Evolutionary conservation across 2,113 vertebrate species (phyloP), one percentile per base, ranked within the genome.

Genomic region (Boleophthalmus pectinirostris): DNA sequence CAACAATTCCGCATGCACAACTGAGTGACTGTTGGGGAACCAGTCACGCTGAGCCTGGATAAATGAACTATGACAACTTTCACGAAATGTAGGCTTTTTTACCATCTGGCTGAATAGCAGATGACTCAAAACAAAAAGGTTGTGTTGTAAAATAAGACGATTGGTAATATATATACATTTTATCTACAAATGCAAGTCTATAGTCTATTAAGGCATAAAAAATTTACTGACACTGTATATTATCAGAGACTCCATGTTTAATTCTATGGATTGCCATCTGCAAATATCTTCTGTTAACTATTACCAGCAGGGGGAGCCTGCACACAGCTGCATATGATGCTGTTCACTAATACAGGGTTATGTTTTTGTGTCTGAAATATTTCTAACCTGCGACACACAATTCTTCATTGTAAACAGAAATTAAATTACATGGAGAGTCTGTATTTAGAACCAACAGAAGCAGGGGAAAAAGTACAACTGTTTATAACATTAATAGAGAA

Each of bases 261-360:
- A n/a, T 33, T 38, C 29, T 64, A 16, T 35, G 60, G 16, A 63
- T 8, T 20, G 5, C 3, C 18, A 21, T n/a, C 9, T 21, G 20
- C 61, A 60, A 35, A 69, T 10, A 13, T 1, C 14, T 15, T 47
- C n/a, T 15, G 65, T 20, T 15, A 46, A 47, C 20, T 47, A 68
- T 16, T 20, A 24, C 87, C 91, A 93, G 79, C 77, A 93, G 91
- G 89, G 87, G 92, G 89, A 79, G 89, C 77, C 85, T 77, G 67
- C 80, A 82, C 65, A 84, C 78, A 72, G 66, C 58, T 67, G 38
- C 72, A 65, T 16, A 57, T 20, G 33, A 64, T 16, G 29, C 7
- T 9, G 16, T 53, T 53, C 38, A 43, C 10, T 9, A 43, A 53
- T n/a, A 49, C 6, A n/a, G 51, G 8, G 51, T 54, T 54, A 10